These are phyloP conservation scores for Phytoseiulus persimilis DNA, from an alignment of 2,888 invertebrate genomes.

Conservation along the genomic window DNA sequence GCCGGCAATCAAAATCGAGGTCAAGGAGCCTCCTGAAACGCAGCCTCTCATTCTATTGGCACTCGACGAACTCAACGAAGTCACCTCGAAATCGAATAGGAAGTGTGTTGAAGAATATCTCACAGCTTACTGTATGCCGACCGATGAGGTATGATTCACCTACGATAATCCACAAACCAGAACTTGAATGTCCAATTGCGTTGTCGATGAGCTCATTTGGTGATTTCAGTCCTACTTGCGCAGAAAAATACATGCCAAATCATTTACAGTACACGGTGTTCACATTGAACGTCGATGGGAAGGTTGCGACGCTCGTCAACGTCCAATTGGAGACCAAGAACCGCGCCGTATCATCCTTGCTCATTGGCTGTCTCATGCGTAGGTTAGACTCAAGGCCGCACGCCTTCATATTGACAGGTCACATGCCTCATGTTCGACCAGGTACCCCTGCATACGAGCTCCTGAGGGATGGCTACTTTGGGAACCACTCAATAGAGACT, in stretches of 20 bases:
- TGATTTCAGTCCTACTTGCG: too few species aligned
- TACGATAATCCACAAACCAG: not conserved
- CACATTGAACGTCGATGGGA: not conserved
- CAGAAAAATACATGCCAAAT: too few species aligned
- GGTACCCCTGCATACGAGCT: slow-evolving; percentile 16
- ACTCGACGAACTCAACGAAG: not conserved
- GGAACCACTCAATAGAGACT: not conserved
- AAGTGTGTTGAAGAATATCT: slow-evolving; percentile 11
- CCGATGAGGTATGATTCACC: slow-evolving; percentile 13
- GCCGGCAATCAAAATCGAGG: not conserved
- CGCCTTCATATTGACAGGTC: not conserved
- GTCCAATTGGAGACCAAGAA: slow-evolving; percentile 19
- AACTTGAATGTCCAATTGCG: not conserved
- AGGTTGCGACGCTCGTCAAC: slow-evolving; percentile 10
- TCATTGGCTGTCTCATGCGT: slow-evolving; percentile 19
- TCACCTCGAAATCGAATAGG: not conserved
- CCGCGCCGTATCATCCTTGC: not conserved
- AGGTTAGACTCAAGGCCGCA: slow-evolving; percentile 10
- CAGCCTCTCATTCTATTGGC: not conserved
- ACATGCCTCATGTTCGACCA: slow-evolving; percentile 17
- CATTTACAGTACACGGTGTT: slow-evolving; percentile 21
- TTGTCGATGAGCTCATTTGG: not conserved
- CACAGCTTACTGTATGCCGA: not conserved
- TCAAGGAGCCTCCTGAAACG: not conserved
- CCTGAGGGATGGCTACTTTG: slow-evolving; percentile 18